A percentile compares a stretch with the other conserved stretches of the same genome.
phyloP scores from a whole-genome alignment of 2,113 vertebrate species.

The Ammodytes dubius region DNA sequence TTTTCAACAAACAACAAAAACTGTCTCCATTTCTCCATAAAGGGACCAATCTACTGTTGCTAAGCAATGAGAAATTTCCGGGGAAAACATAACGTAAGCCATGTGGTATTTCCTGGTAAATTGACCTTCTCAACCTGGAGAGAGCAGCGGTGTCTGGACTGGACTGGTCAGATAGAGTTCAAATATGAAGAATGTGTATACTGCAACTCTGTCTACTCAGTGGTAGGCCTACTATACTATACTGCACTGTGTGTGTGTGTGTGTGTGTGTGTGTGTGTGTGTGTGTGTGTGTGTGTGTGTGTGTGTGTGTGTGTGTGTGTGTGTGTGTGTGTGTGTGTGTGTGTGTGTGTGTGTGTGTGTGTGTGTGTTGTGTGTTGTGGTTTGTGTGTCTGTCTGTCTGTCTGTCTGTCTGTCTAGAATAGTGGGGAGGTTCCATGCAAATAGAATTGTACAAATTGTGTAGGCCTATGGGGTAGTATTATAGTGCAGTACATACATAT shows the following conservation, averaged over 20 bases:
- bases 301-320: too few relatives aligned
- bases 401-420: too few relatives aligned
- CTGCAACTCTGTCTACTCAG: background rate
- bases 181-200: background rate
- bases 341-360: too few relatives aligned
- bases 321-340: too few relatives aligned
- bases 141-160: constrained; percentile 18
- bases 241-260: background rate
- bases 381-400: too few relatives aligned
- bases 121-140: constrained; percentile 7
- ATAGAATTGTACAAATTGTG: background rate
- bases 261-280: too few relatives aligned
- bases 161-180: background rate
- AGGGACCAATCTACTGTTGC: background rate
- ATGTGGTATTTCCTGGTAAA: constrained; percentile 42
- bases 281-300: too few relatives aligned
- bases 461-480: too few relatives aligned
- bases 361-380: too few relatives aligned
- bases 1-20: background rate
- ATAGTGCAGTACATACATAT: too few relatives aligned
- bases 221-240: background rate
- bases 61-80: constrained; percentile 19
- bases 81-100: constrained; percentile 15
- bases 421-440: background rate
- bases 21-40: background rate